Evolutionary conservation across 1,140 invertebrate species (phyloP).

Genomic region (Heliconius melpomene): DNA sequence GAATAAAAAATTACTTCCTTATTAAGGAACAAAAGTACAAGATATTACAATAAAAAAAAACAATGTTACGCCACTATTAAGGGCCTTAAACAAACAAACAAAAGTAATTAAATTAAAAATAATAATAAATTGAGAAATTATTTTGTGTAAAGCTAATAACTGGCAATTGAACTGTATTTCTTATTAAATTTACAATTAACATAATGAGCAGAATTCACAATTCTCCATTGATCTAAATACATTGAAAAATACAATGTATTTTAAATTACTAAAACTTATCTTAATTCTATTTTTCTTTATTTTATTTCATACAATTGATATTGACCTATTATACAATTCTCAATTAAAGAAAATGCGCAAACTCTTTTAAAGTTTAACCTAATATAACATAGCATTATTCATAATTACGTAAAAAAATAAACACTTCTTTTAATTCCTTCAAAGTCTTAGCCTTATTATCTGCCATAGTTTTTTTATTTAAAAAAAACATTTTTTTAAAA

Average conservation of each 20-base stretch:
- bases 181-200: neutral
- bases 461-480: neutral
- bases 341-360: neutral
- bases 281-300: neutral
- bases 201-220: neutral
- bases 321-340: no score
- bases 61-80: neutral
- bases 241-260: neutral
- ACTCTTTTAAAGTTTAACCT: neutral
- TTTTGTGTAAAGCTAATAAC: neutral
- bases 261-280: neutral
- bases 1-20: no score
- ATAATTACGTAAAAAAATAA: neutral
- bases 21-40: no score
- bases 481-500: no score
- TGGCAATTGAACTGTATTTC: slow-evolving; percentile 2
- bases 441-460: neutral
- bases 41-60: neutral
- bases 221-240: neutral
- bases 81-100: neutral
- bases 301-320: no score
- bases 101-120: neutral
- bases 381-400: neutral
- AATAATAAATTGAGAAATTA: neutral
- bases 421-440: neutral